Base-by-base conservation (phyloP, 2,797 vertebrate species). In the Danio albolineatus region DNA sequence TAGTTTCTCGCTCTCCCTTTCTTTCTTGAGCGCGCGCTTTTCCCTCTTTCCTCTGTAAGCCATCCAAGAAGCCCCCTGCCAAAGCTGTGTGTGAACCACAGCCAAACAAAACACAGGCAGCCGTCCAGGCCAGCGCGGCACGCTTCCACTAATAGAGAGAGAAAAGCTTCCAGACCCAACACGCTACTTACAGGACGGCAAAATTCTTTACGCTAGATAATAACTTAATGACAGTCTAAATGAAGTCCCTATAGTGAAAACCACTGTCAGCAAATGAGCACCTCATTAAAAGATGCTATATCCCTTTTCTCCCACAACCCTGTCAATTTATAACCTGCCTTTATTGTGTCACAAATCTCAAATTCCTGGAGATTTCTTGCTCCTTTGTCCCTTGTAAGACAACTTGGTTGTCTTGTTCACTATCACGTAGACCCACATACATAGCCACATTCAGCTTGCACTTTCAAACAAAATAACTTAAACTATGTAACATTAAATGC, bases 61-160 rank as follows among this genome's bases (percentile, higher is more conserved):
- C 89, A 90, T 96, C 95, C 95, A 93, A 92, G 92, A 86, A 92
- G 91, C 89, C 90, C 85, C 87, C 93, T 94, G 96, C 95, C 95
- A 95, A 94, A 90, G 89, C 93, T 86, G 92, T 90, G 89, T 93
- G 90, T 92, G 94, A 95, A 92, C 88, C 74, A 88, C 90, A 93
- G 95, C 95, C 96, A 97, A 96, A 96, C 93, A 94, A 95, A 97
- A 97, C 95, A 96, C 94, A 92, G 94, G 94, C 95, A 90, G 84
- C 90, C 89, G 92, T 94, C 95, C 96, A 94, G 94, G 84, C 91
- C 90, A 92, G 92, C 93, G 91, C 94, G 90, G 94, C 94, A 90
- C 94, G 90, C 95, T 95, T 93, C 95, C 95, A 94, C 95, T 95
- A 93, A 95, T 90, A 95, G 93, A 95, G 94, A 94, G 93, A 93